Conservation (phyloP, 2,113 vertebrate genomes). For the Hassar affinis region DNA sequence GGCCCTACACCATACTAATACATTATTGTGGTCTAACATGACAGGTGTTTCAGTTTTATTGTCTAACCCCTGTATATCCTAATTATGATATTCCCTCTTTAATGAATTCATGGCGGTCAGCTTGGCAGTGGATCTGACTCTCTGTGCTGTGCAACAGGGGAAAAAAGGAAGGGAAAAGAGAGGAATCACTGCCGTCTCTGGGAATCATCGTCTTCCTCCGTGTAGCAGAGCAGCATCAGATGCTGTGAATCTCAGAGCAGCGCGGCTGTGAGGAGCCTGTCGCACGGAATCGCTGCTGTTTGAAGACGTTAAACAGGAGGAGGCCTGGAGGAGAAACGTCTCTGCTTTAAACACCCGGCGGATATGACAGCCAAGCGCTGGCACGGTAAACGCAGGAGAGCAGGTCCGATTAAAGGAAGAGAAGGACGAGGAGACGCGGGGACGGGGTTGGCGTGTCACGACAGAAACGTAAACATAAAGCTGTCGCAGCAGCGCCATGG, state of each 20-base stretch:
- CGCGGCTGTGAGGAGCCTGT: constrained; percentile 51
- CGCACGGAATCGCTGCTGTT: constrained; percentile 46
- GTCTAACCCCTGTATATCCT: too few relatives aligned
- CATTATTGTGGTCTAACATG: too few relatives aligned
- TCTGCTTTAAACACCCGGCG: constrained; percentile 64
- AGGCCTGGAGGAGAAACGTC: constrained; percentile 55
- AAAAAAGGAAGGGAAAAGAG: constrained; percentile 25
- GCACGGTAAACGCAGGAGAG: constrained; percentile 54
- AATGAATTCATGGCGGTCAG: neutral
- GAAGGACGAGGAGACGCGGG: neutral
- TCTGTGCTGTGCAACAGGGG: neutral
- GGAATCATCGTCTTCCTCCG: constrained; percentile 48
- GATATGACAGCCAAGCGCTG: constrained; percentile 70
- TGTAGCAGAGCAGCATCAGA: constrained; percentile 37
- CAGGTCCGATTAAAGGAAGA: constrained; percentile 32
- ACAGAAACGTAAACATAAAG: constrained; percentile 16
- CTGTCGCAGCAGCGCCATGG: too few relatives aligned
- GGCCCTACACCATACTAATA: too few relatives aligned
- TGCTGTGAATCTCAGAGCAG: constrained; percentile 51
- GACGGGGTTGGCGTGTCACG: neutral
- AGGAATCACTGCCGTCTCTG: constrained; percentile 46
- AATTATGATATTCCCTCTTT: too few relatives aligned
- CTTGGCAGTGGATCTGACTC: neutral
- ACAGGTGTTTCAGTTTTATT: too few relatives aligned
- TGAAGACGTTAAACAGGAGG: constrained; percentile 54